These are phyloP conservation scores for Microchirus variegatus DNA, from an alignment of 2,797 vertebrate genomes.

Conservation along the genomic window DNA sequence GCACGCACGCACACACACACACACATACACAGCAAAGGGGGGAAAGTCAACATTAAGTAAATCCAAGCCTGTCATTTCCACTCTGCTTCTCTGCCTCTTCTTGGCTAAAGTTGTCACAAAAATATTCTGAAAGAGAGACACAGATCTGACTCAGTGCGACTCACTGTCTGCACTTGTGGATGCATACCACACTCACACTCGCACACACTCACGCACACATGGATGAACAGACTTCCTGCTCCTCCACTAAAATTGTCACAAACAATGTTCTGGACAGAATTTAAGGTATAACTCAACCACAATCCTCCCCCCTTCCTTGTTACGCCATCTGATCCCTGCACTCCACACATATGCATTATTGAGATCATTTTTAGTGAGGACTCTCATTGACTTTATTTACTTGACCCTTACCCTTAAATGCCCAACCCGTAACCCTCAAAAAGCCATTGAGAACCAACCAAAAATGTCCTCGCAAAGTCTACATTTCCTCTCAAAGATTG, in stretches of 20 bases:
- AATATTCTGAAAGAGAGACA: slow-evolving; percentile 51
- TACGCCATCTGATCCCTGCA: neutral
- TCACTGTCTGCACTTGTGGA: slow-evolving; percentile 37
- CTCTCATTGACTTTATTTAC: too few relatives aligned
- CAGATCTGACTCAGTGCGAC: slow-evolving; percentile 59
- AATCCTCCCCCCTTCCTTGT: slow-evolving; percentile 30
- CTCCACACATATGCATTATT: slow-evolving; percentile 1
- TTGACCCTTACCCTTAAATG: too few relatives aligned
- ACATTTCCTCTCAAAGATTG: too few relatives aligned
- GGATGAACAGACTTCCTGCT: slow-evolving; percentile 18
- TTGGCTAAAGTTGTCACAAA: slow-evolving; percentile 59
- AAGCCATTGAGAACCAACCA: too few relatives aligned
- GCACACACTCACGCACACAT: neutral
- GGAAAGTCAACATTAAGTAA: slow-evolving; percentile 38
- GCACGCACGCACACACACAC: neutral
- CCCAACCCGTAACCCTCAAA: too few relatives aligned
- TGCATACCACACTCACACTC: slow-evolving; percentile 17
- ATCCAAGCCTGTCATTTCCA: slow-evolving; percentile 53
- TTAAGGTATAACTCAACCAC: slow-evolving; percentile 57
- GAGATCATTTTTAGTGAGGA: too few relatives aligned
- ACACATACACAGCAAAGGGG: slow-evolving; percentile 5
- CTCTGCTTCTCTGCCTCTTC: slow-evolving; percentile 34
- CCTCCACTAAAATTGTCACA: slow-evolving; percentile 57
- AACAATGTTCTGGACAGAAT: slow-evolving; percentile 55
- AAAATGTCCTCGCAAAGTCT: too few relatives aligned